Evolutionary conservation across 2,797 vertebrate genomes (phyloP).

Genomic region (Callimico goeldii): DNA sequence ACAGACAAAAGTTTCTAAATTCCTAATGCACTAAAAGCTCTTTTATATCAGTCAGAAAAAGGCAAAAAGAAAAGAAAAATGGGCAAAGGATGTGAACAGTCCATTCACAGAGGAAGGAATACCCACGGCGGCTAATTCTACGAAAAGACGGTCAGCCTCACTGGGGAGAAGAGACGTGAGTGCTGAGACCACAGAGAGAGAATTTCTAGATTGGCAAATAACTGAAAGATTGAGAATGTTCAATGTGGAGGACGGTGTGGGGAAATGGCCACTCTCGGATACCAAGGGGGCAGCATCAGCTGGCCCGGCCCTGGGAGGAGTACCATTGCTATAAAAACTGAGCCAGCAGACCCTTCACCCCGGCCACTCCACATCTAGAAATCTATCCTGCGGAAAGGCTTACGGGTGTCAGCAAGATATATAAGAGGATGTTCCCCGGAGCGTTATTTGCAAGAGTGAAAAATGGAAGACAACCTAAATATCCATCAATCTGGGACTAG

Average conservation of each 20-base stretch:
- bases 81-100: background rate
- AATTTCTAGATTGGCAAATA: background rate
- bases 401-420: background rate
- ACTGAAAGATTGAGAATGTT: background rate
- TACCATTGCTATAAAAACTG: background rate
- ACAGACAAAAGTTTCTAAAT: constrained; percentile 38
- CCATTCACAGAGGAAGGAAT: background rate
- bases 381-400: constrained; percentile 1
- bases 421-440: background rate
- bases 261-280: background rate
- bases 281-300: background rate
- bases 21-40: constrained; percentile 48
- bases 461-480: constrained; percentile 2
- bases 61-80: constrained; percentile 46
- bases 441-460: constrained; percentile 19
- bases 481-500: constrained; percentile 8
- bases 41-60: constrained; percentile 44
- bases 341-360: background rate
- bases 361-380: background rate
- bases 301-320: background rate
- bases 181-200: background rate
- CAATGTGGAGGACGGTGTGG: background rate
- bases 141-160: background rate
- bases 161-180: background rate
- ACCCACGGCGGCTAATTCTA: background rate